These are phyloP conservation scores for Caenorhabditis brenneri DNA, from an alignment of 1,140 invertebrate genomes.

Conservation along the genomic window DNA sequence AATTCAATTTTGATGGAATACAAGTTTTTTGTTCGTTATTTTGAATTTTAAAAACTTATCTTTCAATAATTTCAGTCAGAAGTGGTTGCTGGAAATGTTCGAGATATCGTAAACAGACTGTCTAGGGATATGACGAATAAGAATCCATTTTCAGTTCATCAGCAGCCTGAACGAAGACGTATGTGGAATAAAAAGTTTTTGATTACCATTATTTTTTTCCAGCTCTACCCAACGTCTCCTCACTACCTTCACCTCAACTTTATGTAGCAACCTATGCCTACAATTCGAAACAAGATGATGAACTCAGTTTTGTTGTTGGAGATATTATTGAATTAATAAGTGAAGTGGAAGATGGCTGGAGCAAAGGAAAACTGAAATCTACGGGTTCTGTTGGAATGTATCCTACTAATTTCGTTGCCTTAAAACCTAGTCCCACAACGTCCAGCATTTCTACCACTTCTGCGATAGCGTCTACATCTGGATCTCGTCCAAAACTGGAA, in stretches of 20 bases:
- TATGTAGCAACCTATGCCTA: slow-evolving; percentile 38
- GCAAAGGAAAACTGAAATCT: slow-evolving; percentile 5
- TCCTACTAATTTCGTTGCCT: slow-evolving; percentile 40
- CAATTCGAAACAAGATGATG: slow-evolving; percentile 44
- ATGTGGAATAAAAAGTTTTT: not conserved
- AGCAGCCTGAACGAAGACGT: not conserved
- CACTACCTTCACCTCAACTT: not conserved
- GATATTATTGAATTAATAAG: slow-evolving; percentile 35
- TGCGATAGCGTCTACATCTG: not conserved
- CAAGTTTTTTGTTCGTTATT: not conserved
- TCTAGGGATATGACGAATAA: slow-evolving; percentile 1
- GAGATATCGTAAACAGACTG: not conserved
- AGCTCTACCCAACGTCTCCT: not conserved
- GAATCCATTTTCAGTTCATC: not conserved
- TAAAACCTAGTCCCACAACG: not conserved
- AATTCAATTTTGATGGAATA: not conserved
- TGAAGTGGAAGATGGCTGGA: slow-evolving; percentile 51
- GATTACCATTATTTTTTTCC: not conserved
- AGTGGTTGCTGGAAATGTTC: slow-evolving; percentile 3
- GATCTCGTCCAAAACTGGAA: not conserved
- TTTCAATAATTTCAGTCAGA: slow-evolving; percentile 1
- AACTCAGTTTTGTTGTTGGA: slow-evolving; percentile 41
- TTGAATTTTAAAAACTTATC: not conserved
- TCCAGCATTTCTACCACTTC: too few species aligned
- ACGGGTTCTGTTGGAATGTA: slow-evolving; percentile 39